Base-by-base conservation (phyloP, 2,113 vertebrate genomes). In the Eublepharis macularius region DNA sequence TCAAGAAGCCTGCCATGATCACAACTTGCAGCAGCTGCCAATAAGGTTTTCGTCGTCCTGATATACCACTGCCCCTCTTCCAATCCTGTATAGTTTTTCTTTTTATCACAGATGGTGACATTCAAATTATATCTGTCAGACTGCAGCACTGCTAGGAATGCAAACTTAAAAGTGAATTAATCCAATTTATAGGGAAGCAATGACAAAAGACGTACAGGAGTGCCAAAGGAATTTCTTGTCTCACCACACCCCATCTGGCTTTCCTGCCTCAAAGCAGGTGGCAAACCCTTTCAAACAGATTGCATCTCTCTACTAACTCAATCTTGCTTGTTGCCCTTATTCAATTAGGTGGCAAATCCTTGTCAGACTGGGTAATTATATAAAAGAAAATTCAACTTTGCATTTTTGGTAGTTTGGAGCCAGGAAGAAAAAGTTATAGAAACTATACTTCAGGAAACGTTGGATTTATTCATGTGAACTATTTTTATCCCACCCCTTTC, bases 51-150 rank as follows among this genome's bases (percentile, higher is more conserved):
- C 89, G 88, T 92, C 88, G 77, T 93, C 51, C 19, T 17, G 19
- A 43, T 17, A 32, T 84, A 88, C 84, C 84, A 82, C 88, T 86
- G 68, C 82, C 93, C 90, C 88, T 91, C 90, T 94, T 83, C 89
- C 84, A 89, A 86, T 87, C 83, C 91, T 92, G 93, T 89, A 90
- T 93, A 85, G 87, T 93, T 94, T 93, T 93, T 91, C 82, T 93
- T 90, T n/a, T 90, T 79, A 92, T 91, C 90, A 82, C 93, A 95
- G 94, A 93, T 94, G 93, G 92, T 92, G 88, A 92, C 90, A 94
- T 81, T 89, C 81, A 93, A 92, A 94, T 93, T 93, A 85, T 90
- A 92, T 91, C 92, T 94, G 82, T 86, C 79, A 81, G 88, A 84
- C 80, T 89, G 89, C 86, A 92, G 89, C 77, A 91, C 80, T 84